Base-by-base conservation (phyloP, 2,888 invertebrate species). In the Hofmannophila pseudospretella region DNA sequence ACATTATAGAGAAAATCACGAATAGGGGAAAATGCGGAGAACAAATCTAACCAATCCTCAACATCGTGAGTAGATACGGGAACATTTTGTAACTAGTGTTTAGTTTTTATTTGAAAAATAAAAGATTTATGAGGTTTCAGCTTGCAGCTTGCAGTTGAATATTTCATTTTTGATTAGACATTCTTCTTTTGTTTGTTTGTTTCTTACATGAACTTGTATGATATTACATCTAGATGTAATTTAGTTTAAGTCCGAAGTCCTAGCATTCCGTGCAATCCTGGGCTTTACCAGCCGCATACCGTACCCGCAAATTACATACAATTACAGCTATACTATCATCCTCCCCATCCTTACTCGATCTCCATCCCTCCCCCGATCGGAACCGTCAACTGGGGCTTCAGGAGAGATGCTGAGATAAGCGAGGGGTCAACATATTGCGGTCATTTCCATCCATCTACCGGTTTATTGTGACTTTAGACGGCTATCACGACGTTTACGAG, bases 261-360 rank as follows among this genome's bases (percentile, higher is more conserved):
- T n/a, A 1, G 23, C 55, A 51, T 51, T 48, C 61, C 58, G 47
- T 49, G 49, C 57, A 51, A 51, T 51, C 53, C 64, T 59, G 67
- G 67, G 60, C 67, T 55, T 49, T 47, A 57, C 49, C 58, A 47
- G 49, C 60, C 56, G 50, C 65, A 64, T 62, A 72, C 68, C 70
- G 59, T 61, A 65, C 69, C 65, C 72, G 70, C 69, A 70, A 72
- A 76, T 67, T 64, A 69, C 67, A 60, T 48, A 61, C 68, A 67
- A 70, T 70, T 70, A 70, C 65, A 59, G 53, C 56, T 55, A 55
- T 53, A 57, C 54, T 58, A 51, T 50, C 47, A 41, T 38, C 38
- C 23, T 44, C 45, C 45, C 71, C 66, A 62, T 10, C 34, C 3
- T 32, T 35, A 27, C 19, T 9, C 42, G 58, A 54, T 31, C 62